Percentiles rank a stretch among this genome's conserved stretches.
Conservation (phyloP, 2,797 vertebrate species). For the Typhlichthys eigenmanni region DNA sequence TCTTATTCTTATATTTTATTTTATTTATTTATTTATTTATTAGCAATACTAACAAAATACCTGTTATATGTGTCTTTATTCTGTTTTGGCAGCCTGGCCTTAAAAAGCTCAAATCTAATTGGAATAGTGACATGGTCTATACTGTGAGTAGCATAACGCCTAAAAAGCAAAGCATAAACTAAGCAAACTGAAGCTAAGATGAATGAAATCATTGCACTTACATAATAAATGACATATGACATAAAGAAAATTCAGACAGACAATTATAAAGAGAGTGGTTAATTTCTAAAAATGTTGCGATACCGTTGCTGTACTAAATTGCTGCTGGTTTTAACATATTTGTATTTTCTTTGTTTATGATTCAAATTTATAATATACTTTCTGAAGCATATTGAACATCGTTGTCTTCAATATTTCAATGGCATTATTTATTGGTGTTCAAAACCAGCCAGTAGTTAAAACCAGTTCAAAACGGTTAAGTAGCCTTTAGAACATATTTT, state of each 20-base stretch:
- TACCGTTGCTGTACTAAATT: not conserved
- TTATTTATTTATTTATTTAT: too few species aligned
- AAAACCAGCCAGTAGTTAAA: conserved; percentile 20
- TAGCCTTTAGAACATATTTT: conserved; percentile 59
- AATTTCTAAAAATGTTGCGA: too few species aligned
- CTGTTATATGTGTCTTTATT: too few species aligned
- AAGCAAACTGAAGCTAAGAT: conserved; percentile 56
- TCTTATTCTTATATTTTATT: too few species aligned
- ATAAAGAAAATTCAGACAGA: conserved; percentile 10
- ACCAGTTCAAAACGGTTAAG: conserved; percentile 37
- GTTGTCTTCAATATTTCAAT: conserved; percentile 1
- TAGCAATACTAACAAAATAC: too few species aligned
- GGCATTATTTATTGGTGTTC: conserved; percentile 9
- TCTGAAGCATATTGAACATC: conserved; percentile 12
- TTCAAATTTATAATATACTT: not conserved
- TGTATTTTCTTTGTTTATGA: not conserved
- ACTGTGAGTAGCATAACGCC: conserved; percentile 30
- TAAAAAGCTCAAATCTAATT: conserved; percentile 35
- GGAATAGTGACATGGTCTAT: conserved; percentile 40
- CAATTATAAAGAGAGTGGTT: too few species aligned
- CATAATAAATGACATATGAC: conserved; percentile 52
- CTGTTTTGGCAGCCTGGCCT: conserved; percentile 33
- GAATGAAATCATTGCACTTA: conserved; percentile 57
- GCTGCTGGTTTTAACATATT: not conserved
- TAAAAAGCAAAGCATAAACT: conserved; percentile 5